Percentiles rank a stretch among this genome's conserved stretches.
These are phyloP conservation scores for Lepidurus apus DNA, from an alignment of 1,140 invertebrate genomes.

Conservation along the genomic window DNA sequence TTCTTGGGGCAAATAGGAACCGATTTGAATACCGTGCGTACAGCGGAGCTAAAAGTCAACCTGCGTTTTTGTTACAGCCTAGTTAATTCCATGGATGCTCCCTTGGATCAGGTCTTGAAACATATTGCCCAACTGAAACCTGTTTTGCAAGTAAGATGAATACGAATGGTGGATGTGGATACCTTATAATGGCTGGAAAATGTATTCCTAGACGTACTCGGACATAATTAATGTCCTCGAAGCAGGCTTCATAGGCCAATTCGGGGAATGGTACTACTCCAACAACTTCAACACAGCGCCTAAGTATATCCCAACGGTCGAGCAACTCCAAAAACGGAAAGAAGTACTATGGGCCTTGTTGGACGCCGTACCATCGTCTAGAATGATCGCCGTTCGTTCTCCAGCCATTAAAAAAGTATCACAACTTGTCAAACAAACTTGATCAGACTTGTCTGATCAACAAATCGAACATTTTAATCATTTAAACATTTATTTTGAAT, in stretches of 20 bases:
- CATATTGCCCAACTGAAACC: slow-evolving; percentile 27
- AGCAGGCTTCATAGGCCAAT: slow-evolving; percentile 27
- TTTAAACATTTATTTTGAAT: no score
- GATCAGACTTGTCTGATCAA: background rate
- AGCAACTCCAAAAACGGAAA: slow-evolving; percentile 3
- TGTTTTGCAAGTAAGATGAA: slow-evolving; percentile 4
- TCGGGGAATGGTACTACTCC: slow-evolving; percentile 32
- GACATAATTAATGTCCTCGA: slow-evolving; percentile 29
- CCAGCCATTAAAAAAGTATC: slow-evolving; percentile 23
- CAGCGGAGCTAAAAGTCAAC: slow-evolving; percentile 27
- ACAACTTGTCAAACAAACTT: background rate
- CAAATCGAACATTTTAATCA: no score
- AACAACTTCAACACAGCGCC: slow-evolving; percentile 19
- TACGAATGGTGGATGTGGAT: background rate
- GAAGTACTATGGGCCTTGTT: slow-evolving; percentile 26
- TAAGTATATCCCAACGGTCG: background rate
- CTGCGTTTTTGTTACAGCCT: slow-evolving; percentile 32
- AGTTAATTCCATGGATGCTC: slow-evolving; percentile 24
- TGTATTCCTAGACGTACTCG: slow-evolving; percentile 16
- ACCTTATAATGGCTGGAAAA: background rate
- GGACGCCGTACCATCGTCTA: slow-evolving; percentile 15
- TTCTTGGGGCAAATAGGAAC: slow-evolving; percentile 10
- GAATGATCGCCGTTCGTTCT: slow-evolving; percentile 27
- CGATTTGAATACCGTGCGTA: slow-evolving; percentile 26
- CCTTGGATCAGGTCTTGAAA: slow-evolving; percentile 7